Percentiles rank a stretch among this genome's conserved stretches.
Evolutionary conservation across 2,888 invertebrate genomes (phyloP).

Genomic region (Gymnosoma rotundatum): DNA sequence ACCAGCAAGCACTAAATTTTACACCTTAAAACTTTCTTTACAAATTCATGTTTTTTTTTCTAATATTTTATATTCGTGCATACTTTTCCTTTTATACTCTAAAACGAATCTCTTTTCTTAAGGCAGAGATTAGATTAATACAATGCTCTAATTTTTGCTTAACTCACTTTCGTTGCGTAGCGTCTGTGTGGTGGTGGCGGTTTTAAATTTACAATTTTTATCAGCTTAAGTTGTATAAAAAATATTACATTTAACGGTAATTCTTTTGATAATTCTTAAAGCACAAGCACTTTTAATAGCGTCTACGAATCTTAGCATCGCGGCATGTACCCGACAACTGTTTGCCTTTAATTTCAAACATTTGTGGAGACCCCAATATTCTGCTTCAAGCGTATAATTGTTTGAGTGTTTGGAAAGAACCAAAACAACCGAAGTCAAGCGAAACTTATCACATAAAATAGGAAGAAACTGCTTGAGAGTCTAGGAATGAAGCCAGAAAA

Average conservation of each 20-base stretch:
- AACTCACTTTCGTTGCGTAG: conserved; percentile 67
- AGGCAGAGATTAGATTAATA: conserved; percentile 37
- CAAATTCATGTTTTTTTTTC: conserved; percentile 14
- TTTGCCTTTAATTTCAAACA: conserved; percentile 75
- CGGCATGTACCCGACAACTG: conserved; percentile 81
- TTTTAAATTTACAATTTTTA: conserved; percentile 52
- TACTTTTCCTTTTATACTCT: not conserved
- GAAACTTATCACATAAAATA: conserved; percentile 47
- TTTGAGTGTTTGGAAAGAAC: conserved; percentile 26
- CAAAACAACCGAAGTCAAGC: conserved; percentile 57
- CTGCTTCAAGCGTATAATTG: conserved; percentile 15
- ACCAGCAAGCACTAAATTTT: conserved; percentile 63
- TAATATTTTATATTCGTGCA: conserved; percentile 1
- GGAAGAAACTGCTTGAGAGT: conserved; percentile 60
- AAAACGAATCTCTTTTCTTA: conserved; percentile 13
- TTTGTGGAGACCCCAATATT: conserved; percentile 77
- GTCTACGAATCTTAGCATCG: conserved; percentile 81
- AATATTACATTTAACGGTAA: conserved; percentile 65
- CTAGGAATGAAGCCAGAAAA: conserved; percentile 25
- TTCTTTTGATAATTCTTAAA: conserved; percentile 41
- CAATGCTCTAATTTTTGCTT: conserved; percentile 64
- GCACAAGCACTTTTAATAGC: conserved; percentile 72
- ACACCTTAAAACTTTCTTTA: conserved; percentile 13
- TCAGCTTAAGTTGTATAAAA: conserved; percentile 57
- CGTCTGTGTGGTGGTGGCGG: conserved; percentile 68